These are phyloP conservation scores for Tarsius wallacei DNA, from an alignment of 2,797 vertebrate species.

Conservation along the genomic window DNA sequence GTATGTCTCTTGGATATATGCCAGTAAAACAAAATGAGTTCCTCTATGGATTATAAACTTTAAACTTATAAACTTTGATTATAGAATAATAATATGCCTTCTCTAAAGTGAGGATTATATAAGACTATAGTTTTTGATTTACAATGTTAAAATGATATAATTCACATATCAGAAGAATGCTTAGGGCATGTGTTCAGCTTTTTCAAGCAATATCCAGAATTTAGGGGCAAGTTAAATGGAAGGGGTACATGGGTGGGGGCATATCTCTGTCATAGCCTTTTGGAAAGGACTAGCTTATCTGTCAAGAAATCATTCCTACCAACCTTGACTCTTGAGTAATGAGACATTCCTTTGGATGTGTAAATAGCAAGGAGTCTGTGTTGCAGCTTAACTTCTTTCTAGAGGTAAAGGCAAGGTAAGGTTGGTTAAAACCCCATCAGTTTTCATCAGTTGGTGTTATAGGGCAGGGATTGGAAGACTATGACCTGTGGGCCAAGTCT, in stretches of 20 bases:
- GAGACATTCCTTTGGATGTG: not conserved
- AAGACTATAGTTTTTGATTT: constrained; percentile 20
- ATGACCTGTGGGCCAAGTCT: not conserved
- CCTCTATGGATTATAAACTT: not conserved
- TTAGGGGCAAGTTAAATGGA: not conserved
- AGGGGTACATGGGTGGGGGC: not conserved
- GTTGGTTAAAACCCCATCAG: not conserved
- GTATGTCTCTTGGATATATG: not conserved
- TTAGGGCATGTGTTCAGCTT: not conserved
- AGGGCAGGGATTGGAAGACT: not conserved
- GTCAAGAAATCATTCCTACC: not conserved
- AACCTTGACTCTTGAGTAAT: not conserved
- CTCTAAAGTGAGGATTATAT: not conserved
- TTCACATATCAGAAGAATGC: not conserved
- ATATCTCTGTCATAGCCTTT: not conserved
- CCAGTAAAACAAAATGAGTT: constrained; percentile 14
- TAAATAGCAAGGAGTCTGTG: not conserved
- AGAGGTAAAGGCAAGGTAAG: not conserved
- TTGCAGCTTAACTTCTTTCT: not conserved
- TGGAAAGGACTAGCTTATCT: not conserved
- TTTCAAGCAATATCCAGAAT: not conserved
- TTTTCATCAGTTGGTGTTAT: not conserved
- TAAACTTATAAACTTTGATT: not conserved
- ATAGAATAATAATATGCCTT: constrained; percentile 50
- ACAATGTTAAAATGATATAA: constrained; percentile 27